Evolutionary conservation across 2,113 vertebrate species (phyloP).

Genomic region (Balaenoptera acutorostrata): DNA sequence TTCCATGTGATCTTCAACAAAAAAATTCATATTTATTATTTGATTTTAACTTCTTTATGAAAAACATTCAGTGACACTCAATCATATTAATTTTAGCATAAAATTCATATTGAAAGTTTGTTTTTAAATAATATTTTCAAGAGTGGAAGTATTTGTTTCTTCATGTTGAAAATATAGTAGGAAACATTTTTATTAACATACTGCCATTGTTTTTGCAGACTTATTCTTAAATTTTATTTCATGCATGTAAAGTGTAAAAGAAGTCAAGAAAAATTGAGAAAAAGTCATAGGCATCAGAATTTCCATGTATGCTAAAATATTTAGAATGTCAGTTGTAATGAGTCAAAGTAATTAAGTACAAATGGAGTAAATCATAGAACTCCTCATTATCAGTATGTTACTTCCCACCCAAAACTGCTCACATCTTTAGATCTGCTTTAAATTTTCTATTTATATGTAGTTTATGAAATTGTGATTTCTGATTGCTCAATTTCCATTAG

Average conservation of each 20-base stretch:
- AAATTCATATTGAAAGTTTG: background rate
- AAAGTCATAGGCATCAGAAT: background rate
- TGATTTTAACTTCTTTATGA: background rate
- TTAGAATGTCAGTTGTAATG: conserved; percentile 41
- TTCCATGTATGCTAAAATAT: conserved; percentile 42
- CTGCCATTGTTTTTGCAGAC: background rate
- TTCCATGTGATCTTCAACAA: background rate
- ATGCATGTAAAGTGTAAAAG: background rate
- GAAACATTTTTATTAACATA: background rate
- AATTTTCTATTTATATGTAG: conserved; percentile 56
- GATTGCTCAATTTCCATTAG: conserved; percentile 64
- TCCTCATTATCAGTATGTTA: conserved; percentile 31
- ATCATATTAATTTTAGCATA: background rate
- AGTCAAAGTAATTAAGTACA: conserved; percentile 59
- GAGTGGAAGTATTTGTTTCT: background rate
- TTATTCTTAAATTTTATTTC: background rate
- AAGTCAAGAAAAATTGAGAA: background rate
- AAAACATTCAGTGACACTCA: background rate
- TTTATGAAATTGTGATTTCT: conserved; percentile 63
- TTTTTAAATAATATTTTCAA: background rate
- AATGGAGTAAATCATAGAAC: conserved; percentile 39
- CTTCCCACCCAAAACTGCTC: background rate
- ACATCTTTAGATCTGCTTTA: conserved; percentile 57
- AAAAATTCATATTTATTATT: background rate
- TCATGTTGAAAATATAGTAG: background rate